Evolutionary conservation across 2,888 invertebrate genomes (phyloP), one percentile per base, ranked within the genome.

Genomic region (Steinernema carpocapsae): DNA sequence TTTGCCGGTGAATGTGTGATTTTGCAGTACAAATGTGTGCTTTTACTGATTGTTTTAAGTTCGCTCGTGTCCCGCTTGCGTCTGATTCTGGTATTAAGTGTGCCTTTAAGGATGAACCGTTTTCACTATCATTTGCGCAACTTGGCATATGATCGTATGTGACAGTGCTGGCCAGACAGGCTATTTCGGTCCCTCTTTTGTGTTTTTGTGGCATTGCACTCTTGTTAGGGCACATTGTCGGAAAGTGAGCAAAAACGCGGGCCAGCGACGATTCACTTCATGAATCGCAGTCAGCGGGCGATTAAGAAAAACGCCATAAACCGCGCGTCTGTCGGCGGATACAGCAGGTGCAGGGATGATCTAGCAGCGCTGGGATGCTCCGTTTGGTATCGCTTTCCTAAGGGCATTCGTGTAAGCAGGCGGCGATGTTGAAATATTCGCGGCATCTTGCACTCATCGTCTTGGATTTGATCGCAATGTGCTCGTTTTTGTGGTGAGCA

Each of bases 231-330:
- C 22, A 14, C 17, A 24, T 56, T 56, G 64, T 22, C 24, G 12
- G 24, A 22, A 22, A 37, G 24, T 22, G 52, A 17, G 12, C 22
- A 32, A 64, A 64, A 32, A 37, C 32, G 17, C 64, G 64, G 32
- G 19, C 32, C 64, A 29, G 22, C 64, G 64, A 29, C 64, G 29
- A 29, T 64, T 64, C 64, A 64, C 29, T 29, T 29, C 7, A 2
- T 64, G 64, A 64, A 64, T 64, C 3, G 32, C 56, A 12, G 48
- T 48, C 48, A 48, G 64, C 37, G 37, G 10, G 29, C 29, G 64
- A 37, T 64, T 26, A 17, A 64, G 17, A 64, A 64, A 64, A 64
- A 64, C 26, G 32, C 64, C 37, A 32, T 64, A 64, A 24, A 24
- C 26, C 56, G 32, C 29, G 52, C 52, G 24, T 52, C 52, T 52